A percentile compares a stretch with the other conserved stretches of the same genome.
Evolutionary conservation across 2,113 vertebrate species (phyloP).

Genomic region (Lasiurus cinereus): DNA sequence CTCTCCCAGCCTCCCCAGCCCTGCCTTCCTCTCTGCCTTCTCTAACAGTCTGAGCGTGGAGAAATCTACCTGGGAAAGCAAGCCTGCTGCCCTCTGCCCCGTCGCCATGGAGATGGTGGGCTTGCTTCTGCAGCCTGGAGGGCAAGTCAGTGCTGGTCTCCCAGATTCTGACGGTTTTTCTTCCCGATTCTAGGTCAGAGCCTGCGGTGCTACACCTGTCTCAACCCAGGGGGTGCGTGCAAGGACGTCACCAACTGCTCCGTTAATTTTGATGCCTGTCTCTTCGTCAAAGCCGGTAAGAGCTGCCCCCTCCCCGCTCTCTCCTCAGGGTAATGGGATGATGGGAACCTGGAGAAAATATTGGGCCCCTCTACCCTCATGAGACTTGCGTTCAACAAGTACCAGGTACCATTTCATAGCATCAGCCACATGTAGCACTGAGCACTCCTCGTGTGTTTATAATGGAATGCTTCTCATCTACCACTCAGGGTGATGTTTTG

Average conservation of each 20-base stretch:
- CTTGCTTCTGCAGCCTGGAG: neutral
- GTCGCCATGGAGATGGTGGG: neutral
- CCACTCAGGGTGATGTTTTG: neutral
- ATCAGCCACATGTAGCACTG: neutral
- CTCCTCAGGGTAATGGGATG: neutral
- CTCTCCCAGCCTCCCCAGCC: no score
- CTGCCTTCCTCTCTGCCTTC: no score
- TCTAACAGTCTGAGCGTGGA: neutral
- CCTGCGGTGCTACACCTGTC: neutral
- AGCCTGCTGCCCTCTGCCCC: neutral
- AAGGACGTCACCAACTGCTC: rapidly evolving
- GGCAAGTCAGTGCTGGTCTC: neutral
- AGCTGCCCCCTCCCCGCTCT: neutral
- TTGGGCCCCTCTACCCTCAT: neutral
- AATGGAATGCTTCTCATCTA: neutral
- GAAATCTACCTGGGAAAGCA: neutral
- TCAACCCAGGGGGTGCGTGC: rapidly evolving
- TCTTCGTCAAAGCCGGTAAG: slow-evolving; percentile 41
- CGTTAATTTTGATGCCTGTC: neutral
- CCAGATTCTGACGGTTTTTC: neutral
- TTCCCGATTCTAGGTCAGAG: slow-evolving; percentile 58
- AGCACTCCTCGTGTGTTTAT: neutral
- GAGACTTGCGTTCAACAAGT: neutral
- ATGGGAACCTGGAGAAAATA: neutral
- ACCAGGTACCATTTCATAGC: neutral